A percentile compares a stretch with the other conserved stretches of the same genome.
These are phyloP conservation scores for Hiodon tergisus DNA, from an alignment of 2,113 vertebrate genomes.

Conservation along the genomic window DNA sequence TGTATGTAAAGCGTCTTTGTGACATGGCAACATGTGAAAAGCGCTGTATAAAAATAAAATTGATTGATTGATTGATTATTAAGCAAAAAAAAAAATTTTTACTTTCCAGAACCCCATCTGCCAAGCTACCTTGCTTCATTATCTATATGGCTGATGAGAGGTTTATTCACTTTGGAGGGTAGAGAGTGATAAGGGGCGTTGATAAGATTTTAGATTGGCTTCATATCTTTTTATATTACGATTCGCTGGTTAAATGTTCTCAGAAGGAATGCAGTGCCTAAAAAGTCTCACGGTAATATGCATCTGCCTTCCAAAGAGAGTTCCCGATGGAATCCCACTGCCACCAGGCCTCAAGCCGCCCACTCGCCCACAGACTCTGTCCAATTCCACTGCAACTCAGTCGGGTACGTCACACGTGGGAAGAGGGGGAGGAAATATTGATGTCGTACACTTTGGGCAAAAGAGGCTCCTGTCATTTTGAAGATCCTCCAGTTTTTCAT, in stretches of 20 bases:
- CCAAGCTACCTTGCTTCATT: neutral
- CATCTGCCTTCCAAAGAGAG: slow-evolving; percentile 37
- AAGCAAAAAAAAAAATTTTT: neutral
- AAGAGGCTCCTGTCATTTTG: too few relatives aligned
- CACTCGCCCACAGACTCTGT: slow-evolving; percentile 47
- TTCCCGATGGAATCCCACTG: slow-evolving; percentile 62
- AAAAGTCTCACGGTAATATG: neutral
- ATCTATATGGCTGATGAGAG: neutral
- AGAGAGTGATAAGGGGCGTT: neutral
- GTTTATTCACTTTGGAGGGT: neutral
- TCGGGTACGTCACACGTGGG: slow-evolving; percentile 37
- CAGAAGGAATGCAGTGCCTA: neutral
- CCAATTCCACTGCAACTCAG: slow-evolving; percentile 22
- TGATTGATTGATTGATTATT: neutral
- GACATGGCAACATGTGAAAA: too few relatives aligned
- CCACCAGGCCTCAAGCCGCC: slow-evolving; percentile 64
- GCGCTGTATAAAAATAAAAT: too few relatives aligned
- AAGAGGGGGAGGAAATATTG: neutral
- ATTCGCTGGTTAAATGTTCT: neutral
- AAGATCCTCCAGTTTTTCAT: too few relatives aligned
- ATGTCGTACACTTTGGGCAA: too few relatives aligned
- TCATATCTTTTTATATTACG: neutral
- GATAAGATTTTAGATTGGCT: neutral
- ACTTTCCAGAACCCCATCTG: neutral
- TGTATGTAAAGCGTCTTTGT: too few relatives aligned